A percentile compares a stretch with the other conserved stretches of the same genome.
phyloP scores from a whole-genome alignment of 2,113 vertebrate genomes.

The Aramus guarauna region DNA sequence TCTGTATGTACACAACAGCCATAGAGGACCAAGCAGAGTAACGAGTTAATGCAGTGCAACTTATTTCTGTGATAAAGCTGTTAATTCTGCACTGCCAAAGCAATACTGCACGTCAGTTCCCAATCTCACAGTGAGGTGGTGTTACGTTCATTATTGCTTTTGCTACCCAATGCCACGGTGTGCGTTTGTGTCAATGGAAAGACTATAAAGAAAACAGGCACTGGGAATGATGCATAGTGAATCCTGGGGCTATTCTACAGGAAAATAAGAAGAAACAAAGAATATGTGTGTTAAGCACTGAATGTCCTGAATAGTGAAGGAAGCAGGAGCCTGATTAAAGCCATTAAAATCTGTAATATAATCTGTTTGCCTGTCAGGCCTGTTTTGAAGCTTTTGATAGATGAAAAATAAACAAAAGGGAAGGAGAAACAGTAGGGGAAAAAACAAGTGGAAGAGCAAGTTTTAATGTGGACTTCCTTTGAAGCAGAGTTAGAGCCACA shows the following conservation, averaged over 20 bases:
- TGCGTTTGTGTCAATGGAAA: neutral
- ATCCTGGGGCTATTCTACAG: neutral
- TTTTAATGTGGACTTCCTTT: neutral
- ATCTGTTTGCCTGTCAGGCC: neutral
- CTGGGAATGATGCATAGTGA: neutral
- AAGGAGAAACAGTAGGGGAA: neutral
- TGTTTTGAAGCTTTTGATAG: neutral
- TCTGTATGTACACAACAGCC: rapidly evolving
- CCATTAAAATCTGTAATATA: neutral
- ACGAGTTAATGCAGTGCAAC: neutral
- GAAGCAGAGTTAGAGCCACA: neutral
- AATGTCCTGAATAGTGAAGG: neutral
- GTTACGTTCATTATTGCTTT: neutral
- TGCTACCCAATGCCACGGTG: neutral
- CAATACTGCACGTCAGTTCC: rapidly evolving
- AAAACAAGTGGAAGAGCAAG: neutral
- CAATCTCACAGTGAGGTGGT: neutral
- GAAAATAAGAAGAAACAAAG: neutral
- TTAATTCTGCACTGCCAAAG: neutral
- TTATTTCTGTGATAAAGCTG: neutral
- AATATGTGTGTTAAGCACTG: neutral
- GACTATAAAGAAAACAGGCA: neutral
- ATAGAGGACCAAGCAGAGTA: neutral
- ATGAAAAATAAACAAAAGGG: neutral
- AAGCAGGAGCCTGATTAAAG: neutral